A percentile compares a stretch with the other conserved stretches of the same genome.
These are phyloP conservation scores for Rhingia campestris DNA, from an alignment of 2,888 invertebrate species.

Conservation along the genomic window DNA sequence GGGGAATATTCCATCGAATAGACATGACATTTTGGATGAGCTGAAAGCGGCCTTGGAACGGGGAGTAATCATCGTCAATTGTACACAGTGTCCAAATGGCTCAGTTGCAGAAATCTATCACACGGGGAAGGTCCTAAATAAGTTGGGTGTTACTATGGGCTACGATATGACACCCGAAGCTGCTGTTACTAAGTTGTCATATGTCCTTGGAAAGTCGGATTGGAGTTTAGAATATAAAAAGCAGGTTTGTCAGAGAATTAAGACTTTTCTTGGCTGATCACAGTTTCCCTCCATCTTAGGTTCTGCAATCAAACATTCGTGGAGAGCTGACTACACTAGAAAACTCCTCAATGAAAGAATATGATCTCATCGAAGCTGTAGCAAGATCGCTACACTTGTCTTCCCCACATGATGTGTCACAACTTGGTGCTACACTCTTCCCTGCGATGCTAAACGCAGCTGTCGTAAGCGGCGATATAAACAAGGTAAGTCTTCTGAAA, in stretches of 20 bases:
- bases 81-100: constrained; percentile 94
- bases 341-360: constrained; percentile 81
- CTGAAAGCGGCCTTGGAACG: constrained; percentile 88
- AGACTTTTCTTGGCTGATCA: background rate
- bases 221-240: constrained; percentile 87
- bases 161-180: constrained; percentile 92
- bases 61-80: constrained; percentile 94
- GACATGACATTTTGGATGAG: constrained; percentile 90
- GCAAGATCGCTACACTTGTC: constrained; percentile 85
- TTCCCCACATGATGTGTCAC: constrained; percentile 84
- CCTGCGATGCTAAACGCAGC: constrained; percentile 88
- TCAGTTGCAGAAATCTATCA: constrained; percentile 92
- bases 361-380: constrained; percentile 85
- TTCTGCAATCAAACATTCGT: constrained; percentile 90
- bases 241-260: constrained; percentile 82
- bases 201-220: constrained; percentile 91
- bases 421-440: constrained; percentile 85
- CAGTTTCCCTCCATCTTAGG: constrained; percentile 82
- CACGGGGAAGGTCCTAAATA: constrained; percentile 87
- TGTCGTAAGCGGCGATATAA: constrained; percentile 84
- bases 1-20: constrained; percentile 94
- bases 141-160: constrained; percentile 80
- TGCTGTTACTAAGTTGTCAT: constrained; percentile 94
- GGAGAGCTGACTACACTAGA: constrained; percentile 88
- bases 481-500: constrained; percentile 82